Base-by-base conservation (phyloP, 2,113 vertebrate species). In the Cynoglossus semilaevis region DNA sequence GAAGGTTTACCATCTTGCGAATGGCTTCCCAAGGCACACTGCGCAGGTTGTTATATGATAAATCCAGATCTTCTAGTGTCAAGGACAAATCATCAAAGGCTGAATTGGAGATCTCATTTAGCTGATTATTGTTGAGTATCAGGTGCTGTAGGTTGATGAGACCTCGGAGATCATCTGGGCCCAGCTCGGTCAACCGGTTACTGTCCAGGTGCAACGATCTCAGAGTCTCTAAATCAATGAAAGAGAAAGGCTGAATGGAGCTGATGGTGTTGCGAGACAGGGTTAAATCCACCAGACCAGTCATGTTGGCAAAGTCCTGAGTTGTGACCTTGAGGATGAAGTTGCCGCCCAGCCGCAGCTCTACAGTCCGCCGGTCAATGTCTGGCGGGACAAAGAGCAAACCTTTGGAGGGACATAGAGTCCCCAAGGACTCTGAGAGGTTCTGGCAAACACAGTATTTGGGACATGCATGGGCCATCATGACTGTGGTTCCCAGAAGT, bases 381-480 rank as follows among this genome's bases (percentile, higher is more conserved):
- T 99, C 94, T 8, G 86, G 77, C 0, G 97, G 97, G 46, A 99
- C 97, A 8, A 99, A 99, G 19, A 99, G 93, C 56, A 99, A 90
- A 57, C 97, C 97, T 86, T 98, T 99, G 53, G 95, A 94, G 36
- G 96, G 96, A 71, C 97, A 99, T 59, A 99, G 83, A 5, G 97
- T 99, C 17, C 97, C 96, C 69, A 99, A 85, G n/a, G 97, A 99
- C 82, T 98, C 96, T 34, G 97, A 99, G 51, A 99, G 90, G 86
- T 99, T 99, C 90, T 99, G 97, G 83, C 97, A 99, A 76, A 97
- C 93, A 52, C 97, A 99, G 43, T 99, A 98, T 91, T 98, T 98
- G 77, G 97, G 97, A 89, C 97, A 99, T 82, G 94, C 94, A 0
- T 91, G 92, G 72, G 92, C 94, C 80, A 88, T 91, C 16, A 90